Conservation (phyloP, 2,113 vertebrate genomes). For the Lepus timidus region DNA sequence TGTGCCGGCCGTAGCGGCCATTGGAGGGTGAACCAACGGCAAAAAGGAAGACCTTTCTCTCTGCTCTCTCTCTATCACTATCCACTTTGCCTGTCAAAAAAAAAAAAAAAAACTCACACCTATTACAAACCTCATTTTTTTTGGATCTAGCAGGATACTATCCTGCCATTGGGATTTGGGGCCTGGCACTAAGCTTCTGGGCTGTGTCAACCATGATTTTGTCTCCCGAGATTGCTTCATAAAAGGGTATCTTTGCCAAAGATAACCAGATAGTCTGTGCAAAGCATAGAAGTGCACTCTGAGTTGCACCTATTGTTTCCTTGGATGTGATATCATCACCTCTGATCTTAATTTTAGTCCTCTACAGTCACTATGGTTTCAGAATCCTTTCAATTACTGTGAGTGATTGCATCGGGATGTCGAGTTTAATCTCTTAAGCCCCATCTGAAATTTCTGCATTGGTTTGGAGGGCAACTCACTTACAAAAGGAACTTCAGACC, state of each 20-base stretch:
- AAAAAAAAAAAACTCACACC: neutral
- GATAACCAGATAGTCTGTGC: slow-evolving; percentile 65
- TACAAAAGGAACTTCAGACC: slow-evolving; percentile 51
- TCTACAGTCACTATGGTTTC: slow-evolving; percentile 79
- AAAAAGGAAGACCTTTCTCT: too few relatives aligned
- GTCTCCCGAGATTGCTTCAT: slow-evolving; percentile 37
- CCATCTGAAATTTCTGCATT: slow-evolving; percentile 63
- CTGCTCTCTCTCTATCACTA: too few relatives aligned
- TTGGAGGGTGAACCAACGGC: too few relatives aligned
- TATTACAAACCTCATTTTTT: slow-evolving; percentile 25
- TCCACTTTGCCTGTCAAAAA: too few relatives aligned
- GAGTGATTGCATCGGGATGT: slow-evolving; percentile 65
- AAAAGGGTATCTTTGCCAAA: slow-evolving; percentile 64
- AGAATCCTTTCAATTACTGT: slow-evolving; percentile 73
- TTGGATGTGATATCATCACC: slow-evolving; percentile 78
- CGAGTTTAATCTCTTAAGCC: slow-evolving; percentile 76
- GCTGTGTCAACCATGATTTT: neutral
- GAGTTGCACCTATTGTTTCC: slow-evolving; percentile 55
- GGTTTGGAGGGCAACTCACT: slow-evolving; percentile 37
- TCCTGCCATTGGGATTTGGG: neutral
- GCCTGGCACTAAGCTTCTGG: neutral
- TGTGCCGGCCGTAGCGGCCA: too few relatives aligned
- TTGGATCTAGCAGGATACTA: neutral
- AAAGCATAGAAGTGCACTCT: slow-evolving; percentile 56
- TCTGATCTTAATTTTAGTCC: slow-evolving; percentile 81